A percentile compares a stretch with the other conserved stretches of the same genome.
Conservation (phyloP, 2,888 invertebrate species). For the Arctia plantaginis region DNA sequence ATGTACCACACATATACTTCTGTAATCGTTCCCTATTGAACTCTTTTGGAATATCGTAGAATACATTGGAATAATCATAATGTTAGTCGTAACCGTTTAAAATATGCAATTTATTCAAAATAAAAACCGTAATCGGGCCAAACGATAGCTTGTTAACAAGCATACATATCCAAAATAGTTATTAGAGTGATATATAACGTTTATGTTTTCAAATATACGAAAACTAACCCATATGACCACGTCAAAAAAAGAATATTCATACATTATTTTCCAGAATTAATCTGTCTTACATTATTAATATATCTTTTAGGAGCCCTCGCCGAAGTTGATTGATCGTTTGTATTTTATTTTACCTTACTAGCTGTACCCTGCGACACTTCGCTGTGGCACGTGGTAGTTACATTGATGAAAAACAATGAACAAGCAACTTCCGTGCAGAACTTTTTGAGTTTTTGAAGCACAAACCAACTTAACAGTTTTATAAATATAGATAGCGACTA, state of each 20-base stretch:
- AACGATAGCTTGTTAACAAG: not conserved
- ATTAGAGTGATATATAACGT: not conserved
- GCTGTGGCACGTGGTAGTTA: too few species aligned
- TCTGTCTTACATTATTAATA: not conserved
- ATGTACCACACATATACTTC: not conserved
- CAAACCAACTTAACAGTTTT: too few species aligned
- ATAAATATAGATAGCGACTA: too few species aligned
- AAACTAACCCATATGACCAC: not conserved
- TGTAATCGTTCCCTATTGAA: conserved; percentile 3
- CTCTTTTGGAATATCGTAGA: not conserved
- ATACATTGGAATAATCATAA: not conserved
- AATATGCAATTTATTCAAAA: conserved; percentile 8
- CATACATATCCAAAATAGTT: not conserved
- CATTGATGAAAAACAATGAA: too few species aligned
- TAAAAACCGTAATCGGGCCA: not conserved
- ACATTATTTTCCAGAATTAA: not conserved
- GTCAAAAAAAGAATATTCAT: not conserved
- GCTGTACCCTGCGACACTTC: too few species aligned
- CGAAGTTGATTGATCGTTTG: not conserved
- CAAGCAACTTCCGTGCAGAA: too few species aligned
- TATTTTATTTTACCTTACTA: too few species aligned
- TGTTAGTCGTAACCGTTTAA: not conserved
- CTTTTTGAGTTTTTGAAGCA: too few species aligned
- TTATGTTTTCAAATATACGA: not conserved
- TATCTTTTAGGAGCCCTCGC: not conserved